Base-by-base conservation (phyloP, 2,797 vertebrate species). In the Potorous gilbertii region DNA sequence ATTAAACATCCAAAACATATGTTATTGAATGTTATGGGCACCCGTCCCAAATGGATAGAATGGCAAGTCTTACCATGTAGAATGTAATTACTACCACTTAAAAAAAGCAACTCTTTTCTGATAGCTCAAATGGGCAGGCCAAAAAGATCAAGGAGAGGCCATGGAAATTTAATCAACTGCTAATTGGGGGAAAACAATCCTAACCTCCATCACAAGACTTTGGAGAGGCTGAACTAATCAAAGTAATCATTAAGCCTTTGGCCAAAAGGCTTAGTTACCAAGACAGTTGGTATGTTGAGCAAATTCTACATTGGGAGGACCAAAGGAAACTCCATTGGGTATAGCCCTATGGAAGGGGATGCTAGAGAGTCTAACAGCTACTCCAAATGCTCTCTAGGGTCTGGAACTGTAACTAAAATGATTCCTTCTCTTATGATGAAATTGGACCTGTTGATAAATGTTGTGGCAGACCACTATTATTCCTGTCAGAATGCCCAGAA, bases 251-350 rank as follows among this genome's bases (percentile, higher is more conserved):
- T 66, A 34, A 90, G 11, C 29, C 74, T 95, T 31, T 29, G 34
- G 54, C 81, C 90, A 94, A 92, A 94, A 27, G 56, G n/a, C n/a
- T n/a, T n/a, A n/a, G n/a, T n/a, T n/a, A n/a, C n/a, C 52, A 89
- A 46, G 90, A 56, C 27, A 54, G 52, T 52, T 52, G 40, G 40
- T 87, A 27, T 87, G 18, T 55, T 28, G 21, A 92, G 18, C 18
- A 46, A 90, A 91, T 46, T 87, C 94, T 94, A 93, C 56, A 55
- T 5, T 56, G 46, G 89, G 56, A 94, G 57, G 94, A 91, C 8
- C 18, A 90, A 95, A 96, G 91, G 74, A 57, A 52, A 40, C 24
- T 3, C 29, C 54, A 56, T 52, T 40, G n/a, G 74, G 54, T 40
- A 40, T 87, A 40, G 40, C 24, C 74, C 40, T 87, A 10, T 87